Evolutionary conservation across 2,113 vertebrate genomes (phyloP), one percentile per base, ranked within the genome.

Genomic region (Pterocles orientalis): DNA sequence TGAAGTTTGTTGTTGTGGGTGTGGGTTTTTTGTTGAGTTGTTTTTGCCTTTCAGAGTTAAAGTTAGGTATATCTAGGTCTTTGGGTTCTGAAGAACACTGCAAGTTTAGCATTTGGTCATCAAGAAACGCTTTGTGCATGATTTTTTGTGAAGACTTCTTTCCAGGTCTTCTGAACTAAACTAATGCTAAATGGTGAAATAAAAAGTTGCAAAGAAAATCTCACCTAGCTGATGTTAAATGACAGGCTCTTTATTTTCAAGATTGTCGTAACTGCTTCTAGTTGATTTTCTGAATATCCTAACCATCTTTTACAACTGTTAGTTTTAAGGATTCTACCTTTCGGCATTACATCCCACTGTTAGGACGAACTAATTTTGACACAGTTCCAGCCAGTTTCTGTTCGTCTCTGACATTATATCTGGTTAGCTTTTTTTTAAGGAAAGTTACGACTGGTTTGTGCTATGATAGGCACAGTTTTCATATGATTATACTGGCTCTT

Each of bases 1-100:
- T 7, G 17, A 2, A 18, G 9, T 2, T 48, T 47, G 12, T 19
- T 50, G 19, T 15, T 65, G 7, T 56, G 26, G 0, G 0, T 54
- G 10, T n/a, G 31, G 12, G 1, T 3, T 20, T 82, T 89, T 81
- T 48, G 5, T 31, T 71, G 34, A 33, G 5, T 12, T 41, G 36
- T 31, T 54, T 82, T 82, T 36, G 6, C 25, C 50, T 51, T 25
- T 61, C 12, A 17, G 47, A 45, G 17, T 54, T 64, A 14, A 61
- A 62, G 31, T 10, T 77, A 62, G 13, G 3, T 60, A 14, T 47
- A 8, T 33, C 29, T 64, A 69, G 24, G n/a, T 53, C 65, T 28
- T 17, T 33, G 48, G 20, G 45, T 50, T 54, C 28, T 56, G 39
- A 75, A 43, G 53, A 72, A 18, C 2, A 1, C 54, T 8, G 3